A percentile compares a stretch with the other conserved stretches of the same genome.
phyloP scores from a whole-genome alignment of 2,888 invertebrate species.

The Incurvaria masculella region DNA sequence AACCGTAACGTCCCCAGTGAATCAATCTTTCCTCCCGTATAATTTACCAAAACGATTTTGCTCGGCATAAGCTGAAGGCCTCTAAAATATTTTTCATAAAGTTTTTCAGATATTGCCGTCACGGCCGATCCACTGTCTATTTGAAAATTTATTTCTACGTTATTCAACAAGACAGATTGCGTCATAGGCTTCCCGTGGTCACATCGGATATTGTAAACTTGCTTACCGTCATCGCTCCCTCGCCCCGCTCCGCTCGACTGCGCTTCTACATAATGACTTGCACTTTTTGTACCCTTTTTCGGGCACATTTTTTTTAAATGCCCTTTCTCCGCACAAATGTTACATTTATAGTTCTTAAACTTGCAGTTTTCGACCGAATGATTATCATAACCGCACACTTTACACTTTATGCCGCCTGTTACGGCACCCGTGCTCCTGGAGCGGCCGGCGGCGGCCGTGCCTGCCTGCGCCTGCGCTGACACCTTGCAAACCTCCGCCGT shows the following conservation, averaged over 20 bases:
- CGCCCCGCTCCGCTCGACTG: slow-evolving; percentile 11
- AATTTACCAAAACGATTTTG: not conserved
- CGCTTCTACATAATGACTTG: slow-evolving; percentile 6
- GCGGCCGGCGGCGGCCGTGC: not conserved
- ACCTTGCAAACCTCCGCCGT: not conserved
- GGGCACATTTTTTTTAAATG: slow-evolving; percentile 17
- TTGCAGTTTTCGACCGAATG: slow-evolving; percentile 13
- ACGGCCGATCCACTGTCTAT: slow-evolving; percentile 6
- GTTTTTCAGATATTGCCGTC: not conserved
- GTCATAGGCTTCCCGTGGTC: slow-evolving; percentile 9
- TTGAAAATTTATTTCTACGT: slow-evolving; percentile 3
- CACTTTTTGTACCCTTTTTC: slow-evolving; percentile 1
- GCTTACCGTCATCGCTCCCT: no score
- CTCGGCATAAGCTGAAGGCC: slow-evolving; percentile 1
- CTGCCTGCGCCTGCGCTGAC: not conserved
- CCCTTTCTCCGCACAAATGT: slow-evolving; percentile 16
- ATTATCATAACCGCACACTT: slow-evolving; percentile 14
- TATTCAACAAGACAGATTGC: not conserved
- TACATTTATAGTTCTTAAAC: slow-evolving; percentile 13
- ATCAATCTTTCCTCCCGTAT: slow-evolving; percentile 5
- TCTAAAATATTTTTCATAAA: slow-evolving; percentile 3
- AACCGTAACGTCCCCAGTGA: slow-evolving; percentile 1
- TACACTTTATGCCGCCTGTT: slow-evolving; percentile 3
- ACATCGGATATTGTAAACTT: no score
- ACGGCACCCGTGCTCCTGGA: not conserved